Evolutionary conservation across 2,888 invertebrate genomes (phyloP).

Genomic region (Parasteatoda lunata): DNA sequence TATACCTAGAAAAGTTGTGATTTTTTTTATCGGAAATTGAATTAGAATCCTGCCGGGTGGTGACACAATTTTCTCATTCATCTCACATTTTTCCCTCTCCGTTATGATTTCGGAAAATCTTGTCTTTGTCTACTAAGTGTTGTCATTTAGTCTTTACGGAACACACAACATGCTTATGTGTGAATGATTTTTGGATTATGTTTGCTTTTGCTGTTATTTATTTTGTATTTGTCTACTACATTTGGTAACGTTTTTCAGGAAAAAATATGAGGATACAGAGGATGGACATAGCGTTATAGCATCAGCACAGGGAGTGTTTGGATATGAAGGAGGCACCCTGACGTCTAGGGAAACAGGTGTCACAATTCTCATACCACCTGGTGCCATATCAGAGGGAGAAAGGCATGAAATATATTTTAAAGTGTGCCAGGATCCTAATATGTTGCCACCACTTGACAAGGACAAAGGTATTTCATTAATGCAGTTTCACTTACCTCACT

Average conservation of each 20-base stretch:
- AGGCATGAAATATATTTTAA: conserved; percentile 95
- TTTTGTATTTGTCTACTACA: no score
- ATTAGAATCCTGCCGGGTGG: no score
- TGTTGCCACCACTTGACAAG: conserved; percentile 87
- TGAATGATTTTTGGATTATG: no score
- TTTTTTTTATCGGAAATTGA: no score
- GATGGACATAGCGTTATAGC: conserved; percentile 72
- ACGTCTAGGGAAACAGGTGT: conserved; percentile 93
- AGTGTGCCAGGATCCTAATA: conserved; percentile 81
- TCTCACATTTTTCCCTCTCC: no score
- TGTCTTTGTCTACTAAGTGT: no score
- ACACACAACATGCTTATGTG: no score
- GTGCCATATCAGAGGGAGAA: conserved; percentile 87
- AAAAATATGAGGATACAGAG: conserved; percentile 63
- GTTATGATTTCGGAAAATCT: no score
- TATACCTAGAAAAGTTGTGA: no score
- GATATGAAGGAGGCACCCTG: conserved; percentile 86
- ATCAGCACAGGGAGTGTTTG: conserved; percentile 79
- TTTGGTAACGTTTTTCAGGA: conserved; percentile 2
- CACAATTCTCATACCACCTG: conserved; percentile 89
- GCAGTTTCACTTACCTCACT: neutral
- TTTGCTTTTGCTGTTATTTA: no score
- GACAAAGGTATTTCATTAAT: conserved; percentile 83
- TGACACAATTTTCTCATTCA: no score
- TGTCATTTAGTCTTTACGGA: no score